These are phyloP conservation scores for Matsumyia berberina DNA, from an alignment of 2,888 invertebrate species.

Conservation along the genomic window DNA sequence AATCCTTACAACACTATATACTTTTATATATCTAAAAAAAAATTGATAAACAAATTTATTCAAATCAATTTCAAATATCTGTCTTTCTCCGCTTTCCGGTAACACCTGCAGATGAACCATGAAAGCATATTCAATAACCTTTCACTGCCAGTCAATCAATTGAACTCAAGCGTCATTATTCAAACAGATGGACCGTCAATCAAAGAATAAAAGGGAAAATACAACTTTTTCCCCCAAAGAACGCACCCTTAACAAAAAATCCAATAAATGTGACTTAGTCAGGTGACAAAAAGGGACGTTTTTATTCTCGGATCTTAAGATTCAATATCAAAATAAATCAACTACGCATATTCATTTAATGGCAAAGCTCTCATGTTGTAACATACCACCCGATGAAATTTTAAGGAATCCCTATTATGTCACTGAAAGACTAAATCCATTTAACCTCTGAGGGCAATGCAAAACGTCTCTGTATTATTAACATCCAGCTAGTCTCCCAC, in stretches of 20 bases:
- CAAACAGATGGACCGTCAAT: constrained; percentile 55
- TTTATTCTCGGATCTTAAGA: too few species aligned
- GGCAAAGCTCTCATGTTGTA: too few species aligned
- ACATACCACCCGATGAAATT: too few species aligned
- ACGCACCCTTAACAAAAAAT: neutral
- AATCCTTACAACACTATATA: too few species aligned
- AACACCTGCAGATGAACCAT: constrained; percentile 23
- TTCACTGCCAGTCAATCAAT: constrained; percentile 42
- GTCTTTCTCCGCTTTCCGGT: constrained; percentile 1
- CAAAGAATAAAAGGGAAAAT: neutral
- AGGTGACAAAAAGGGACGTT: neutral
- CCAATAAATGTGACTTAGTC: constrained; percentile 1
- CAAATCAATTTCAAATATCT: neutral
- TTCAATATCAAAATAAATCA: too few species aligned
- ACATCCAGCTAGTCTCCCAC: constrained; percentile 11
- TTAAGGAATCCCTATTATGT: too few species aligned
- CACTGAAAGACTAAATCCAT: constrained; percentile 3
- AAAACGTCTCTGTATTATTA: constrained; percentile 30
- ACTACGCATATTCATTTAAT: too few species aligned
- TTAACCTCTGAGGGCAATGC: constrained; percentile 5
- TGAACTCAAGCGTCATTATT: neutral
- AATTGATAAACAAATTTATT: too few species aligned
- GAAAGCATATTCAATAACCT: constrained; percentile 30
- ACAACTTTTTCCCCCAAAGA: too few species aligned
- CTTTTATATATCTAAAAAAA: too few species aligned